Evolutionary conservation across 1,140 invertebrate species (phyloP), one percentile per base, ranked within the genome.

Genomic region (Bombus polaris): DNA sequence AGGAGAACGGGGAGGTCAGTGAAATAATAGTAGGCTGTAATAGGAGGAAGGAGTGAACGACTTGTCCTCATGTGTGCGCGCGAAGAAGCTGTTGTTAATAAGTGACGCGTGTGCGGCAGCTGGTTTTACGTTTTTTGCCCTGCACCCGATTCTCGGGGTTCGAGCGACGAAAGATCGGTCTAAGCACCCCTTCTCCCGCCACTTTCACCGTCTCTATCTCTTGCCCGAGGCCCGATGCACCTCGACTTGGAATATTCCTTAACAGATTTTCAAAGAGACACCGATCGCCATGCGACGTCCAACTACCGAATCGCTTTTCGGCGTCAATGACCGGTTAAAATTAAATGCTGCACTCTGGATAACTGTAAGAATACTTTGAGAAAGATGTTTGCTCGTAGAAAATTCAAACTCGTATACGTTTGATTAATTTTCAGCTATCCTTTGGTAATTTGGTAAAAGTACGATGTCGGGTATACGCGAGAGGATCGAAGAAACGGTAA

Each of bases 71-170:
- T 90, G 88, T 91, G 88, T 83, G 84, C 86, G 88, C 79, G 86
- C 83, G 74, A 91, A 92, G 90, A 93, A 92, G 90, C 92, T 89
- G 92, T 91, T 92, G 91, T 92, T 92, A 93, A 91, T 93, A 93
- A 93, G 88, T 92, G 93, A 93, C 93, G 93, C 93, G 93, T 93
- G 92, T 93, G 91, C 91, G 92, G 92, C 93, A 93, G 92, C 93
- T 93, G 93, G 89, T 92, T 92, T 93, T 83, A 91, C 87, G 87
- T 91, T 93, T 93, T 93, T 93, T 93, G 70, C 62, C 42, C 53
- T 32, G 75, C 81, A 87, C 87, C 86, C 91, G 87, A 90, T 92
- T 91, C 89, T 92, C 88, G 85, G 80, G 89, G 82, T 88, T 90
- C 84, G 86, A 91, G 83, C 89, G 91, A 92, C 91, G 91, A 93